Evolutionary conservation across 2,113 vertebrate genomes (phyloP).

Genomic region (Fulica atra): DNA sequence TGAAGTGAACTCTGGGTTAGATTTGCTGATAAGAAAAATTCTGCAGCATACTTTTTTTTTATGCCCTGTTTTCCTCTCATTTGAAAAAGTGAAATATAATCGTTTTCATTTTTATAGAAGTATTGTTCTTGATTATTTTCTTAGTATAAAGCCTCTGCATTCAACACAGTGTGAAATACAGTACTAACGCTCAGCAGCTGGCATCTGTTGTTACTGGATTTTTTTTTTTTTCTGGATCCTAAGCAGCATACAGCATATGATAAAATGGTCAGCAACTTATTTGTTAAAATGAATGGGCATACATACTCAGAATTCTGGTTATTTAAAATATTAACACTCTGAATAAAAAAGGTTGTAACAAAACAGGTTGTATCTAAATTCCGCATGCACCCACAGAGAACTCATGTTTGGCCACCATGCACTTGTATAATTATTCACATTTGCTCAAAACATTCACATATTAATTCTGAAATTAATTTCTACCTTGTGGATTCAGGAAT

Average conservation of each 20-base stretch:
- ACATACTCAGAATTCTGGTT: neutral
- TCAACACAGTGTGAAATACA: neutral
- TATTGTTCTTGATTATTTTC: neutral
- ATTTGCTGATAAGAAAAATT: neutral
- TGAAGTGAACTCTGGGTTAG: neutral
- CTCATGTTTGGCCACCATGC: neutral
- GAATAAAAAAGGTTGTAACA: neutral
- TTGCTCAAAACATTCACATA: neutral
- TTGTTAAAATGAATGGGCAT: neutral
- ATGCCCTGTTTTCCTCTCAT: neutral
- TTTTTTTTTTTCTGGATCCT: neutral
- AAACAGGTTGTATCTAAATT: neutral
- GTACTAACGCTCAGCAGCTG: neutral
- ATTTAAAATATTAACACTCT: neutral
- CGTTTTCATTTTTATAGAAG: neutral
- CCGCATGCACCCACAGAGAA: neutral
- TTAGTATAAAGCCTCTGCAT: neutral
- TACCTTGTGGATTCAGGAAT: neutral
- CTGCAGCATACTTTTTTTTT: neutral
- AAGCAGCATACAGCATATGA: neutral
- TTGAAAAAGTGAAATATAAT: neutral
- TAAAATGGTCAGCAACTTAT: neutral
- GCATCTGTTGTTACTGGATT: neutral
- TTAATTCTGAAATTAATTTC: neutral
- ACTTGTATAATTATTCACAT: neutral